Percentiles rank a stretch among this genome's conserved stretches.
phyloP scores from a whole-genome alignment of 35 echinoderm and acorn worm species.

The Apostichopus parvimensis region DNA sequence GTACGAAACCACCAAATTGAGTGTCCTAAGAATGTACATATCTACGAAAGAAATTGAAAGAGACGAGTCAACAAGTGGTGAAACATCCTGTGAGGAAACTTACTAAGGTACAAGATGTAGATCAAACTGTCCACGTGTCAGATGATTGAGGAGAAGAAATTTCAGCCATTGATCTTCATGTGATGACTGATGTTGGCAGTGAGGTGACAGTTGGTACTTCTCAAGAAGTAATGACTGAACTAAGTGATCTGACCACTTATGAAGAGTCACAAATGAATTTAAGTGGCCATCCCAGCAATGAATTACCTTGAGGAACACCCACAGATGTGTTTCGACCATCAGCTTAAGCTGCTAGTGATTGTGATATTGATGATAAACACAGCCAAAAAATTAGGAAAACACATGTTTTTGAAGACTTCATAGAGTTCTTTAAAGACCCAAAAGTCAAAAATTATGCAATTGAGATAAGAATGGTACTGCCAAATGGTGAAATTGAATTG shows the following conservation, averaged over 20 bases:
- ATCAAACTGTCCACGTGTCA: neutral
- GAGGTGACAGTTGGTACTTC: conserved; percentile 1
- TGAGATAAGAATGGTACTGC: neutral
- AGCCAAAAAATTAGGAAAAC: neutral
- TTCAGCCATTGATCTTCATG: neutral
- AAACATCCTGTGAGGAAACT: neutral
- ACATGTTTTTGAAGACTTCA: neutral
- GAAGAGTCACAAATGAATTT: neutral
- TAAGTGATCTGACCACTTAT: neutral
- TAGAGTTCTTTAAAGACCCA: neutral
- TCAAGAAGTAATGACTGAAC: conserved; percentile 5
- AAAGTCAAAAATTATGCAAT: neutral
- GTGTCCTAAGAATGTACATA: conserved; percentile 2
- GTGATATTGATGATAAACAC: neutral
- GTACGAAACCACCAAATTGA: neutral
- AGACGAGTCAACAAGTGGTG: neutral
- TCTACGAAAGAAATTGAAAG: neutral
- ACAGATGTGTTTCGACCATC: conserved; percentile 3
- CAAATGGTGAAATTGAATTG: neutral
- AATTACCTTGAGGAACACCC: neutral
- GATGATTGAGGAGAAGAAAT: neutral
- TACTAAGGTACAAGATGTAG: neutral
- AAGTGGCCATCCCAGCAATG: neutral
- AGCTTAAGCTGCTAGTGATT: neutral
- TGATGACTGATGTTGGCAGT: conserved; percentile 6